phyloP scores from a whole-genome alignment of 2,113 vertebrate species.

The Peromyscus polionotus region DNA sequence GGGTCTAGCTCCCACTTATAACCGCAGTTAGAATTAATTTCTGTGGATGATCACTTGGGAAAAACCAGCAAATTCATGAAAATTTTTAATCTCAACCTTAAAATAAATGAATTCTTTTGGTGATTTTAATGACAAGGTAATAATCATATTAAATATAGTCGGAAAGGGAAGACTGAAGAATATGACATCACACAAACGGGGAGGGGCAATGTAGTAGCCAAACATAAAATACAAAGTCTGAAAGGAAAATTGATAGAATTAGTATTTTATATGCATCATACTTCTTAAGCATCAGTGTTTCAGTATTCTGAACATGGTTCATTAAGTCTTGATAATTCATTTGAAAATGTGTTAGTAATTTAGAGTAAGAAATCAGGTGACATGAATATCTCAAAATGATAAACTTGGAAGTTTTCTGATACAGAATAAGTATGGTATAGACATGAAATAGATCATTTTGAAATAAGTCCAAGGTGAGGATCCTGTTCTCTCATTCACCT shows the following conservation, averaged over 20 bases:
- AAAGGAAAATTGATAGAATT: slow-evolving; percentile 3
- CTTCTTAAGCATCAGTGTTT: not conserved
- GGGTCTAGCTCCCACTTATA: not conserved
- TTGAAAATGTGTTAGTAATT: slow-evolving; percentile 20
- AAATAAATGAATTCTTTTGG: not conserved
- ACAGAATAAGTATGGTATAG: not conserved
- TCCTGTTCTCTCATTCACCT: not conserved
- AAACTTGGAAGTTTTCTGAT: not conserved
- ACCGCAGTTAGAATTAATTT: not conserved
- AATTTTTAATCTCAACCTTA: slow-evolving; percentile 35
- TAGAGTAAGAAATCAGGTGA: slow-evolving; percentile 9
- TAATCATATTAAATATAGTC: not conserved
- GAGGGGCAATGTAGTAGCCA: not conserved
- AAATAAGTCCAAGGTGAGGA: not conserved
- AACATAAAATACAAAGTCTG: slow-evolving; percentile 14
- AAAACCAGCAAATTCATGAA: not conserved
- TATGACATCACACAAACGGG: not conserved
- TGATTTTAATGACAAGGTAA: not conserved
- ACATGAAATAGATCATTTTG: not conserved
- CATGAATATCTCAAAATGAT: slow-evolving; percentile 22
- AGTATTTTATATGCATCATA: not conserved
- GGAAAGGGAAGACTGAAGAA: not conserved
- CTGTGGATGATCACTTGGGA: not conserved
- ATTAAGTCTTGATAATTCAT: slow-evolving; percentile 28
- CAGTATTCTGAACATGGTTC: slow-evolving; percentile 20